Evolutionary conservation across 2,113 vertebrate genomes (phyloP), one percentile per base, ranked within the genome.

Genomic region (Cryptotis parvus): DNA sequence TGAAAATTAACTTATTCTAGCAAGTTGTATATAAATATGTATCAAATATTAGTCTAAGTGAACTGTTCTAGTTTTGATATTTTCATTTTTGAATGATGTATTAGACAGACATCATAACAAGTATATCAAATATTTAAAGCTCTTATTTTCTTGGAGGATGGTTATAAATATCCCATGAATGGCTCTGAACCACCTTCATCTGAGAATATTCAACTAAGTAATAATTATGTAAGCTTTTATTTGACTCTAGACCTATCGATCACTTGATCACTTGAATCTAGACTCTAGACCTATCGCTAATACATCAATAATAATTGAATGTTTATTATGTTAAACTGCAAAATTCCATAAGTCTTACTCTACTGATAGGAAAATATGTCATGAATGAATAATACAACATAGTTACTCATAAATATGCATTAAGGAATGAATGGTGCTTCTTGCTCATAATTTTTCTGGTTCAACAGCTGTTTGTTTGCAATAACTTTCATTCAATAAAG

Each of bases 31-130:
- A 68, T 61, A 74, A 81, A 49, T 66, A 68, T 22, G 1, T 77
- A 72, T 52, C 16, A 81, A 86, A 2, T 58, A 33, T 33, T 87
- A 70, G 75, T 65, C 10, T 43, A 73, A 84, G 66, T 49, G 49
- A 72, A 63, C 11, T 63, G 1, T n/a, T 66, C 0, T 9, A 70
- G 55, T 7, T 14, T 43, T 93, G 5, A 8, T 70, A 0, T 43
- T 49, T 70, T 78, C 16, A 65, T 15, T 74, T 84, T 93, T 93
- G 18, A 85, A 74, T 81, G n/a, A 65, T 52, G 1, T 73, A 31
- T 55, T 84, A 45, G 77, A 58, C 18, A 87, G 76, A 70, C 4
- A 66, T 39, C 27, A 39, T 78, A 65, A 20, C 10, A 79, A 37
- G 4, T 75, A 52, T 4, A 61, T 85, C 75, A 49, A 74, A 24